Conservation (phyloP, 2,797 vertebrate species). For the Capromys pilorides region DNA sequence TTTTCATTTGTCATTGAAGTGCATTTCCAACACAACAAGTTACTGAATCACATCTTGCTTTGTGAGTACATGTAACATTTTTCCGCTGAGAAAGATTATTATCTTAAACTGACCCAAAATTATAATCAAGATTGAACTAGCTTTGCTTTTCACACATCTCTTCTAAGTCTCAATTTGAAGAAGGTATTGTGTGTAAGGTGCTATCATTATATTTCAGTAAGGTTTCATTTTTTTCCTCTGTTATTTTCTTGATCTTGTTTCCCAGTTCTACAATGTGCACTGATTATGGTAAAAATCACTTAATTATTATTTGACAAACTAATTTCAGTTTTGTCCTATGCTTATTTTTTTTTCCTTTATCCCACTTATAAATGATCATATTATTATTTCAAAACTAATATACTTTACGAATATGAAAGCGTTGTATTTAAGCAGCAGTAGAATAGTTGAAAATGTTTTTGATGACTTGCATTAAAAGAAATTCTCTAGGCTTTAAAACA, state of each 20-base stretch:
- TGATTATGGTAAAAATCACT: neutral
- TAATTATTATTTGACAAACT: slow-evolving; percentile 58
- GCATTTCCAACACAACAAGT: neutral
- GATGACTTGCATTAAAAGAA: slow-evolving; percentile 71
- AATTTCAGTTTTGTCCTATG: neutral
- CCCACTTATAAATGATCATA: neutral
- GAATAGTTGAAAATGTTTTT: slow-evolving; percentile 65
- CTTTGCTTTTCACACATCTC: slow-evolving; percentile 20
- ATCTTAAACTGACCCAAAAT: slow-evolving; percentile 45
- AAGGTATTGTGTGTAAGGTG: neutral
- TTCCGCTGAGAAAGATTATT: slow-evolving; percentile 8
- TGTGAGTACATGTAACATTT: neutral
- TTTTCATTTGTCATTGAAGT: neutral
- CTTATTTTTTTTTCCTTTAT: slow-evolving; percentile 56
- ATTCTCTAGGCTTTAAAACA: slow-evolving; percentile 62
- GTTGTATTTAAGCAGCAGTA: slow-evolving; percentile 47
- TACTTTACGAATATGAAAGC: slow-evolving; percentile 57
- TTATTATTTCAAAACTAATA: slow-evolving; percentile 52
- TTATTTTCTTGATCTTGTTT: slow-evolving; percentile 16
- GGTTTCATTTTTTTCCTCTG: slow-evolving; percentile 37
- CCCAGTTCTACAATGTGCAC: neutral
- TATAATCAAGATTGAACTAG: slow-evolving; percentile 30
- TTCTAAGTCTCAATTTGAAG: slow-evolving; percentile 34
- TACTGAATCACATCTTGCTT: neutral
- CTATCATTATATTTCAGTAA: neutral